Conservation (phyloP, 2,113 vertebrate species). For the Halcyon malimbica region DNA sequence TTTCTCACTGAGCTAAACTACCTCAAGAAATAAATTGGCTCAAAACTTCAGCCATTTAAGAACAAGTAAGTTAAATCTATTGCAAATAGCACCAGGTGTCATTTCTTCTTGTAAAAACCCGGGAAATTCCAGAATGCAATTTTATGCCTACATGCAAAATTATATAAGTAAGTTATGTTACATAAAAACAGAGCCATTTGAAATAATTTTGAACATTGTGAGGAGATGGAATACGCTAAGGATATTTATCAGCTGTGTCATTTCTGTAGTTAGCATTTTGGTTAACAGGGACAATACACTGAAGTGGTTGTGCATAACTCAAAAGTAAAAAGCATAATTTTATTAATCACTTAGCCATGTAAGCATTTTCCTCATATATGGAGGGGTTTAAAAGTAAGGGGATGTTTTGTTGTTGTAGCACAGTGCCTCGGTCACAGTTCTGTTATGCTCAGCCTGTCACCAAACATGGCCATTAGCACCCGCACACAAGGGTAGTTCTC, state of each 20-base stretch:
- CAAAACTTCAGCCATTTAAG: background rate
- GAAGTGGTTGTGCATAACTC: background rate
- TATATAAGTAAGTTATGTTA: background rate
- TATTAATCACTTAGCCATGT: background rate
- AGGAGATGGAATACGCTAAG: background rate
- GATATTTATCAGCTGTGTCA: background rate
- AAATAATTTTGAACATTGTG: background rate
- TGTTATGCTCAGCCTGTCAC: background rate
- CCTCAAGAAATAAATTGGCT: background rate
- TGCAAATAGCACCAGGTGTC: background rate
- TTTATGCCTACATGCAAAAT: background rate
- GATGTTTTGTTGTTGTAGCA: background rate
- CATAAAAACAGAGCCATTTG: background rate
- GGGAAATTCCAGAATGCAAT: background rate
- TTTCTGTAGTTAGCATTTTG: background rate
- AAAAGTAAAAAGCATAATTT: background rate
- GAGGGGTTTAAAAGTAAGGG: background rate
- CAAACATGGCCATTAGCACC: background rate
- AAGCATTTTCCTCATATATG: background rate
- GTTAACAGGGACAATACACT: background rate
- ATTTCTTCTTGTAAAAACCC: background rate
- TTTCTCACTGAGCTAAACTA: background rate
- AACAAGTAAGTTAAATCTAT: background rate
- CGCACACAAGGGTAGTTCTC: accelerated
- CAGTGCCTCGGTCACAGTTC: background rate